Evolutionary conservation across 2,797 vertebrate species (phyloP).

Genomic region (Diglossa cyanea): DNA sequence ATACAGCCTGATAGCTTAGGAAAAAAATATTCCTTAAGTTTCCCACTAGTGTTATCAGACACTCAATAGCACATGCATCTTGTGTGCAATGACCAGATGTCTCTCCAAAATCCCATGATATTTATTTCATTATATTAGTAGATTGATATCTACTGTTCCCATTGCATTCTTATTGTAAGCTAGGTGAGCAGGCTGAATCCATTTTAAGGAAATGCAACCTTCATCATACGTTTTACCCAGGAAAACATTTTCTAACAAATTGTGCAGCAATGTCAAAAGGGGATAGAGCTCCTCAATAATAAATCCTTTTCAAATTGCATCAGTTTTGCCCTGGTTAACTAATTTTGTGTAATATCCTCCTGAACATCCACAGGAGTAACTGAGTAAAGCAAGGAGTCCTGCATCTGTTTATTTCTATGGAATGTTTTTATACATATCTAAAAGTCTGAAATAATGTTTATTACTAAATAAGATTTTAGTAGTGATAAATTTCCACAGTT

Average conservation of each 20-base stretch:
- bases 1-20: not conserved
- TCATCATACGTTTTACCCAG: not conserved
- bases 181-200: not conserved
- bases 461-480: not conserved
- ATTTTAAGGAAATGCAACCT: not conserved
- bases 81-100: not conserved
- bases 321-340: not conserved
- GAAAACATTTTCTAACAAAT: not conserved
- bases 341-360: not conserved
- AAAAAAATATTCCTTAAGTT: not conserved
- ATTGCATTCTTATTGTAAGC: conserved; percentile 7
- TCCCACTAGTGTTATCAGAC: not conserved
- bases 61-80: not conserved
- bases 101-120: conserved; percentile 24
- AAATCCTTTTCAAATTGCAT: not conserved
- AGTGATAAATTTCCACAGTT: not conserved
- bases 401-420: not conserved
- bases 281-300: not conserved
- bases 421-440: not conserved
- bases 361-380: not conserved
- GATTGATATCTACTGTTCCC: not conserved
- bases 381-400: not conserved
- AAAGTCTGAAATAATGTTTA: not conserved
- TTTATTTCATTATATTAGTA: conserved; percentile 40
- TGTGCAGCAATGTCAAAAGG: not conserved